These are phyloP conservation scores for Tipula lateralis DNA, from an alignment of 2,888 invertebrate genomes.

Conservation along the genomic window DNA sequence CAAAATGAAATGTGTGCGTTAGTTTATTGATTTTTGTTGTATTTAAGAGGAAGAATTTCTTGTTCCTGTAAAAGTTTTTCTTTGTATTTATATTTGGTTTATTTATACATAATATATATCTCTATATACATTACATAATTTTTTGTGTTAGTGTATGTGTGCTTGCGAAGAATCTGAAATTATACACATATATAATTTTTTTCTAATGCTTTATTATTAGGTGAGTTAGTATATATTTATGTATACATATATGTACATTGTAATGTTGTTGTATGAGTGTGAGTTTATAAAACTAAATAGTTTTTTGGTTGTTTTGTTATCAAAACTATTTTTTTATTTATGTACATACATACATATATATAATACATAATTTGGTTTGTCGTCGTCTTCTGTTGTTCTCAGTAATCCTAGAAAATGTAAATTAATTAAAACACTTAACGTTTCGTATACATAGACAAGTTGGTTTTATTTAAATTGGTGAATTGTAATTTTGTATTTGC, in stretches of 20 bases:
- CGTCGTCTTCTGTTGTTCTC: neutral
- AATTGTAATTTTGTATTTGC: neutral
- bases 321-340: neutral
- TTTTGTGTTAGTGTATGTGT: neutral
- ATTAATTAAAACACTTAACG: neutral
- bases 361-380: neutral
- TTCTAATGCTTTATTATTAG: conserved; percentile 13
- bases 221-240: neutral
- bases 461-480: neutral
- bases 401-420: neutral
- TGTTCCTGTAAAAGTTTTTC: conserved; percentile 12
- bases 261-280: neutral
- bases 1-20: conserved; percentile 28
- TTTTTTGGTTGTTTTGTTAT: neutral
- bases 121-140: conserved; percentile 15
- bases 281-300: neutral
- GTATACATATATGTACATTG: neutral
- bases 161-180: neutral
- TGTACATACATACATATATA: neutral
- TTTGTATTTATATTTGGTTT: neutral
- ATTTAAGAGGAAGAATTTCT: conserved; percentile 25
- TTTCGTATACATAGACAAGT: neutral
- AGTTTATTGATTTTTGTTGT: conserved; percentile 29
- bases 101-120: neutral
- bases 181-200: neutral